Base-by-base conservation (phyloP, 2,888 invertebrate species). In the Magallana nippona region DNA sequence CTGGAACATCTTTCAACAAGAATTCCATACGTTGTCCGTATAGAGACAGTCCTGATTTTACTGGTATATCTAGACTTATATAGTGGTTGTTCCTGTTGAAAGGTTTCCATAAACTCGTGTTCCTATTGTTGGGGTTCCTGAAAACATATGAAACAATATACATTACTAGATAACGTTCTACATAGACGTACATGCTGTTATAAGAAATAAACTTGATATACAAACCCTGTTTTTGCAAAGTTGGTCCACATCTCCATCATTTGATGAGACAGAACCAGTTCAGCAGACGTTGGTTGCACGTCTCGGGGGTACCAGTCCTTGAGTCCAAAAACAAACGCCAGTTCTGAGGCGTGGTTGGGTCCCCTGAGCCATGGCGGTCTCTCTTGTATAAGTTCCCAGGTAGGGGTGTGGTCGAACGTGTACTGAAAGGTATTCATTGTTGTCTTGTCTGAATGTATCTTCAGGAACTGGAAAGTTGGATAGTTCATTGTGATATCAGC, bases 231-330 rank as follows among this genome's bases (percentile, higher is more conserved):
- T 95, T 97, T 97, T 77, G 98, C 98, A 94, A 98, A 98, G 94
- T 98, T 98, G 1, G 98, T 97, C 98, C 98, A 98, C 94, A 98
- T 98, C 93, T 96, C 96, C 98, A 98, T 98, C 94, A 98, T 96
- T 87, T 96, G 95, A 93, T 96, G 96, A 92, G 97, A 97, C 89
- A 98, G 96, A 90, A 97, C 96, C 55, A 96, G 95, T 94, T 98
- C 98, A 93, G 98, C 97, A 88, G 97, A 95, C 19, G 84, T 84
- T 44, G 85, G 86, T 11, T 22, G 11, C 1, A 57, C 62, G 22
- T 58, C 79, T 17, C 22, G 17, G 27, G 86, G 87, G 71, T 90
- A 89, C 87, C 89, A 87, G 5, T 83, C 83, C 1, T 98, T 98
- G 93, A 98, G 97, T 27, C 98, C 98, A 94, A 98, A 98, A 71